Percentiles rank a stretch among this genome's conserved stretches.
Conservation (phyloP, 2,888 invertebrate species). For the Orchestes rusci region DNA sequence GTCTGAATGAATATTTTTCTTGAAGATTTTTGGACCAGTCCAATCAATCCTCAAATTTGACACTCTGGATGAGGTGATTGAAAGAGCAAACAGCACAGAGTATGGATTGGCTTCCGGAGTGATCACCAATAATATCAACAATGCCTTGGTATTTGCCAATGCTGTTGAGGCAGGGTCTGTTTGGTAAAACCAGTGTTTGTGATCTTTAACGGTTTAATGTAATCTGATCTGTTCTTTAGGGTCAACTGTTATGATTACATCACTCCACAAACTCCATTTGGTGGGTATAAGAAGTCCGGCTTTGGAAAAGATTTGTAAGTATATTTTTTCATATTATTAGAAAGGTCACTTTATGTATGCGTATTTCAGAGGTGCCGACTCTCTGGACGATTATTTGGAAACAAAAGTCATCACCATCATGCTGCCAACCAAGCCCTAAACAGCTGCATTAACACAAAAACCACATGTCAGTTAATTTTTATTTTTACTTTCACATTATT, state of each 20-base stretch:
- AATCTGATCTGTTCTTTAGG: conserved; percentile 44
- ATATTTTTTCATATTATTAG: background rate
- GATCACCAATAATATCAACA: conserved; percentile 71
- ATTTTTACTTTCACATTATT: background rate
- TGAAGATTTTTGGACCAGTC: conserved; percentile 91
- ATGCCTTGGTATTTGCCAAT: conserved; percentile 66
- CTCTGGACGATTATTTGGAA: conserved; percentile 70
- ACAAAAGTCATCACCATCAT: conserved; percentile 66
- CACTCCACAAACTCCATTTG: conserved; percentile 74
- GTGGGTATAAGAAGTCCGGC: conserved; percentile 83
- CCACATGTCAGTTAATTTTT: background rate
- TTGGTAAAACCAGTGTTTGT: conserved; percentile 67
- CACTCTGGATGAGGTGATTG: conserved; percentile 69
- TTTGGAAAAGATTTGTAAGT: conserved; percentile 71
- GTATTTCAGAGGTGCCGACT: conserved; percentile 64
- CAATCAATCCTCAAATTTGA: conserved; percentile 79
- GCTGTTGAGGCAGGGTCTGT: conserved; percentile 73
- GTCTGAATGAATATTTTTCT: too few relatives aligned
- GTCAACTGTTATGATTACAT: conserved; percentile 68
- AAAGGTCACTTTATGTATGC: background rate
- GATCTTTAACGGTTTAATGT: background rate
- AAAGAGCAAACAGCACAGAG: conserved; percentile 69
- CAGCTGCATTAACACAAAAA: too few relatives aligned
- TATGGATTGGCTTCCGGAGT: conserved; percentile 82
- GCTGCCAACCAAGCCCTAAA: conserved; percentile 21